These are phyloP conservation scores for Heteractis magnifica DNA, from an alignment of 92 coral and sea anemone genomes.

Conservation along the genomic window DNA sequence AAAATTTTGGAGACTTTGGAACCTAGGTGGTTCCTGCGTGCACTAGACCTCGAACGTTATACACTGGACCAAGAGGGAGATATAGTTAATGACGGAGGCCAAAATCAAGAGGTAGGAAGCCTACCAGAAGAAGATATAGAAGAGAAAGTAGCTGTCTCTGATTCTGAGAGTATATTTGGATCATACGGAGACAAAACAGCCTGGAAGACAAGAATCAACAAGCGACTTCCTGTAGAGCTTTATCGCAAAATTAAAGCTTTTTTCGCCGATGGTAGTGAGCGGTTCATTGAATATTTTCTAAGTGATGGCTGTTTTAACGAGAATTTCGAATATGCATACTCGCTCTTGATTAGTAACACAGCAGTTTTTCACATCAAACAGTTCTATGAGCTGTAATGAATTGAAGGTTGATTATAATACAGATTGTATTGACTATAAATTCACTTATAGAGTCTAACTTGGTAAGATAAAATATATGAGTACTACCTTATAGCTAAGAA, in stretches of 20 bases:
- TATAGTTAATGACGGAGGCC: background rate
- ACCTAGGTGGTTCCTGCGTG: conserved; percentile 12
- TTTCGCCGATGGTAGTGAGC: conserved; percentile 48
- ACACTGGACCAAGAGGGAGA: conserved; percentile 11
- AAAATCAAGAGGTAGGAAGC: background rate
- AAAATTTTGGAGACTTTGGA: conserved; percentile 7
- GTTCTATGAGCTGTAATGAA: conserved; percentile 24
- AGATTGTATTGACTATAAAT: background rate
- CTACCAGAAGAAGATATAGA: conserved; percentile 9
- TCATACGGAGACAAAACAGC: conserved; percentile 11
- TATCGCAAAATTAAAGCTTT: conserved; percentile 21
- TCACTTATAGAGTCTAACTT: too few species aligned
- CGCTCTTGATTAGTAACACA: conserved; percentile 43
- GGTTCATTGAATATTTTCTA: conserved; percentile 40
- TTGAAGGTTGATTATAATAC: background rate
- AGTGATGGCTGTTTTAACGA: conserved; percentile 54
- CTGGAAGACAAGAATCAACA: conserved; percentile 17
- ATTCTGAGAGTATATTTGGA: conserved; percentile 17
- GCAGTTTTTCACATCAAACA: conserved; percentile 34
- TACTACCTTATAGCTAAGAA: too few species aligned
- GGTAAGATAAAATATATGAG: too few species aligned
- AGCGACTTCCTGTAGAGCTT: conserved; percentile 23
- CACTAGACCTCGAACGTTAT: background rate
- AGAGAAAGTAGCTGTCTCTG: background rate
- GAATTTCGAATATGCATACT: conserved; percentile 33